Evolutionary conservation across 2,888 invertebrate genomes (phyloP), one percentile per base, ranked within the genome.

Genomic region (Lampropteryx suffumata): DNA sequence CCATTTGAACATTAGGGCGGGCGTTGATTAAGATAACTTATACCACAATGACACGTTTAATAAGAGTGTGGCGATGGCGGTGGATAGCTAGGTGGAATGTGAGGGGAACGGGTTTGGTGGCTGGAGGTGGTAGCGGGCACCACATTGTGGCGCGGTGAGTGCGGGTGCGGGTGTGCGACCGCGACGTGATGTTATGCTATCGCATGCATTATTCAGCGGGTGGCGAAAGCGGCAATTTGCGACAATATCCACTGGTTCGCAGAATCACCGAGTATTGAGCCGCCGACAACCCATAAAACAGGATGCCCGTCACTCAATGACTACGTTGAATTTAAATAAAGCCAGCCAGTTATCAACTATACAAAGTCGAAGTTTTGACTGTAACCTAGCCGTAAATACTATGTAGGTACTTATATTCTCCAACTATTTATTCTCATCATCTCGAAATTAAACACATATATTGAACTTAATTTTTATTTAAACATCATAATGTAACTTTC

Each of bases 151-250:
- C 45, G 55, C 41, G 55, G 57, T 52, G 59, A 66, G 64, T 62
- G 65, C 62, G 68, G 65, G 62, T 65, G 62, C 62, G 68, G 65
- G 62, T 65, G 62, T 63, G 68, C 68, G 72, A 55, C 44, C 74
- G 73, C 76, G 76, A 85, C 83, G 88, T 88, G 88, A 85, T 82
- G 84, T 81, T 84, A 88, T 88, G 86, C 81, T 87, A 84, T 84
- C 85, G 78, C 85, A 89, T 89, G 84, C 84, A 89, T 89, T 85
- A 90, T 90, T 88, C 89, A 90, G 77, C 79, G 79, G 78, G 81
- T 79, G 87, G 88, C 86, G 89, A 90, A 89, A 90, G 89, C 89
- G 83, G 86, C 85, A 86, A 88, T 89, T 88, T 89, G 89, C 87
- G 88, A 87, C 89, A 87, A 84, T 89, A 89, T 89, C 86, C 88